These are phyloP conservation scores for Habrosyne pyritoides DNA, from an alignment of 2,888 invertebrate species.

Conservation along the genomic window DNA sequence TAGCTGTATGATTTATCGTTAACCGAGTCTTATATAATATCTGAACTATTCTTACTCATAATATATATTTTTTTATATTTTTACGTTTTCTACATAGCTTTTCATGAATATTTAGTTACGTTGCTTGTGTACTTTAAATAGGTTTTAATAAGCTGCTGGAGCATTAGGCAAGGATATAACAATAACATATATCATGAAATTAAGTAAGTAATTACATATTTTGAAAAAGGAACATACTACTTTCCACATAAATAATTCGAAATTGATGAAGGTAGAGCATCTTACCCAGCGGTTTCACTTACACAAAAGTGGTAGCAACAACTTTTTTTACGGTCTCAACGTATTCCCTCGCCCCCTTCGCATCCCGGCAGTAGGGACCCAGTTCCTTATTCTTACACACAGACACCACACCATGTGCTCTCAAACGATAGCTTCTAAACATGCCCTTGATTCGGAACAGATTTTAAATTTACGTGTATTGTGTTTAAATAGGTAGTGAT, in stretches of 20 bases:
- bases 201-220: no score
- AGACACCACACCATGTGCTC: constrained; percentile 68
- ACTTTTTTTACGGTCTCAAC: constrained; percentile 77
- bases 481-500: no score
- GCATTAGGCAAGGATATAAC: no score
- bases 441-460: constrained; percentile 1
- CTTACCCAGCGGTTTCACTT: constrained; percentile 40
- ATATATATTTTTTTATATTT: not conserved
- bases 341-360: constrained; percentile 73
- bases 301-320: constrained; percentile 67
- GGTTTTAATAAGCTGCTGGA: no score
- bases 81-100: not conserved
- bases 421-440: constrained; percentile 16
- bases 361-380: constrained; percentile 53
- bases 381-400: constrained; percentile 76
- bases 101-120: no score
- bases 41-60: not conserved
- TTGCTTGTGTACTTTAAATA: no score
- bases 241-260: not conserved
- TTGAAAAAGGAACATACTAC: no score
- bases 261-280: constrained; percentile 69
- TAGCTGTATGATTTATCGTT: not conserved
- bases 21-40: not conserved
- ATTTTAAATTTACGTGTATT: not conserved
- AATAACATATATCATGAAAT: no score